Evolutionary conservation across 2,113 vertebrate genomes (phyloP), one percentile per base, ranked within the genome.

Genomic region (Eurystomus gularis): DNA sequence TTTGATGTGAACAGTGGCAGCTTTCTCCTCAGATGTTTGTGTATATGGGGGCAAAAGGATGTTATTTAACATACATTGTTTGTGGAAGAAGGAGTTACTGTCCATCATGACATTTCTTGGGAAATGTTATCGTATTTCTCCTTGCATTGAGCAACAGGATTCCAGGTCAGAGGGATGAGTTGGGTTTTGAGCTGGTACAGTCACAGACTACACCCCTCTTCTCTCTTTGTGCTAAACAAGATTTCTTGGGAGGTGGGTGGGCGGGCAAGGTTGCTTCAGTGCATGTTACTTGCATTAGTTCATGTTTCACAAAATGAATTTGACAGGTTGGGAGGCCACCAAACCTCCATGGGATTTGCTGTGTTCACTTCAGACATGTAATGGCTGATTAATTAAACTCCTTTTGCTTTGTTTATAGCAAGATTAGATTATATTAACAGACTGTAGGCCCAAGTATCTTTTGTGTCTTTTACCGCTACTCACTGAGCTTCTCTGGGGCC

Each of bases 351-450:
- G 69, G 72, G 44, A 81, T 77, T n/a, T 70, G 11, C 48, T 82
- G 39, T 65, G 40, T 57, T 95, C 35, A 14, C 35, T 81, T 82
- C 61, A 96, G 93, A 68, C n/a, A 12, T 65, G 40, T 31, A 65
- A 65, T 46, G 42, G 71, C 33, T 68, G 77, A 51, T 89, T 87
- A 75, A 78, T 84, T 80, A 88, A 92, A 72, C 26, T 66, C 26
- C 48, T 54, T 75, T 86, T 58, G 31, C 29, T 87, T 85, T 93
- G 72, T 55, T 76, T 55, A 76, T 72, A 84, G 31, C 71, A 83
- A 95, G 35, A 58, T 90, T 86, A 87, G 37, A 86, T 93, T 88
- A 42, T 85, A 75, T 52, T 90, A 94, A 84, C 29, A 91, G 86
- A 88, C 60, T 76, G 72, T 82, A 84, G 44, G 86, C 46, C 12